Evolutionary conservation across 2,888 invertebrate genomes (phyloP), one percentile per base, ranked within the genome.

Genomic region (Steromphala cineraria): DNA sequence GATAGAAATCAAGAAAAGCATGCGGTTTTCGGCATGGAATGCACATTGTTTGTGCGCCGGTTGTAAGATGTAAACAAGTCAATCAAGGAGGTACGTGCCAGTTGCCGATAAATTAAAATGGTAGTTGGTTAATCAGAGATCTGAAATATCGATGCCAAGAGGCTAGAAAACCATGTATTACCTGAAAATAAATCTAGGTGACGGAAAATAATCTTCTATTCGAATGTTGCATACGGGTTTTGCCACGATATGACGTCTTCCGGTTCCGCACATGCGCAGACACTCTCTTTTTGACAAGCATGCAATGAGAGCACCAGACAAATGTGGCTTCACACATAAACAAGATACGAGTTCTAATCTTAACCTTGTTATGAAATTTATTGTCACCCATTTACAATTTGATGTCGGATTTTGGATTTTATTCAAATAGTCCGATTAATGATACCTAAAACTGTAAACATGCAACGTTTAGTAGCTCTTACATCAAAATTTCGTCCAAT

Each of bases 221-320:
- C 79, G 79, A 82, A 81, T 79, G 67, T 76, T 80, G 80, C 81
- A 82, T 82, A 77, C 82, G 82, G 82, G 82, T 53, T 80, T 74
- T 71, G 81, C 78, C 81, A 78, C 71, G 78, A 81, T 75, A 55
- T 81, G 31, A 31, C 53, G 17, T 19, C 75, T 82, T 80, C 80
- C 75, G 67, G 56, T 79, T 76, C 55, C 79, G 81, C 76, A 76
- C 79, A 77, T 75, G 56, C 28, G 52, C 36, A 53, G 40, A 24
- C 31, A 46, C 52, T 24, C 10, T 19, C 19, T 13, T 46, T 46
- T 46, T 36, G 36, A 3, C 36, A 5, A 13, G 8, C 46, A 46
- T 8, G 46, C 46, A 46, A 8, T 10, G 46, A 46, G 46, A 46
- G 10, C 7, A 46, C n/a, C n/a, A n/a, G n/a, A 46, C 10, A 5